phyloP scores from a whole-genome alignment of 1,140 invertebrate species.

The Drosophila murphyi region DNA sequence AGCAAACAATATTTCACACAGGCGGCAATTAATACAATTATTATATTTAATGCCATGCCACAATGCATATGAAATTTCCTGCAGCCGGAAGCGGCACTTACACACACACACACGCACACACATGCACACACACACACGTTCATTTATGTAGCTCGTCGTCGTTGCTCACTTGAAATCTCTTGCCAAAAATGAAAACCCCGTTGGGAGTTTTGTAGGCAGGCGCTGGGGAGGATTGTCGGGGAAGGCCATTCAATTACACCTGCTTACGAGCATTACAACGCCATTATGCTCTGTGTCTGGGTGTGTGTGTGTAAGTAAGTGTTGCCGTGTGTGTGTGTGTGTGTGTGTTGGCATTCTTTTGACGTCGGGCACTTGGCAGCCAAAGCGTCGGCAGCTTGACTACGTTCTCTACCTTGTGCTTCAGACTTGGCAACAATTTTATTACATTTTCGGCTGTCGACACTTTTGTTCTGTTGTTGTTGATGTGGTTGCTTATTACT shows the following conservation, averaged over 20 bases:
- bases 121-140: neutral
- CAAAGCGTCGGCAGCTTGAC: constrained; percentile 11
- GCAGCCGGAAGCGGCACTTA: constrained; percentile 31
- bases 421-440: constrained; percentile 79
- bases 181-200: constrained; percentile 66
- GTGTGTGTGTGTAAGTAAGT: constrained; percentile 4
- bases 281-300: constrained; percentile 30
- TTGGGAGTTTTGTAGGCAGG: constrained; percentile 14
- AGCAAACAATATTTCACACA: constrained; percentile 43
- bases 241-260: constrained; percentile 76
- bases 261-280: constrained; percentile 67
- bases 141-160: constrained; percentile 7
- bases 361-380: constrained; percentile 28
- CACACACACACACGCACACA: constrained; percentile 15
- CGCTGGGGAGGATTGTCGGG: neutral
- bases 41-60: constrained; percentile 68
- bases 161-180: constrained; percentile 50
- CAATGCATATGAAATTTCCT: constrained; percentile 70
- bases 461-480: constrained; percentile 54
- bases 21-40: constrained; percentile 75
- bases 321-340: neutral
- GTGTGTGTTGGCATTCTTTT: neutral
- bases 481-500: constrained; percentile 70
- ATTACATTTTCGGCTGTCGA: constrained; percentile 80
- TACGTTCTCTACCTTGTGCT: constrained; percentile 17